These are phyloP conservation scores for Tadarida brasiliensis DNA, from an alignment of 2,797 vertebrate species.

Conservation along the genomic window DNA sequence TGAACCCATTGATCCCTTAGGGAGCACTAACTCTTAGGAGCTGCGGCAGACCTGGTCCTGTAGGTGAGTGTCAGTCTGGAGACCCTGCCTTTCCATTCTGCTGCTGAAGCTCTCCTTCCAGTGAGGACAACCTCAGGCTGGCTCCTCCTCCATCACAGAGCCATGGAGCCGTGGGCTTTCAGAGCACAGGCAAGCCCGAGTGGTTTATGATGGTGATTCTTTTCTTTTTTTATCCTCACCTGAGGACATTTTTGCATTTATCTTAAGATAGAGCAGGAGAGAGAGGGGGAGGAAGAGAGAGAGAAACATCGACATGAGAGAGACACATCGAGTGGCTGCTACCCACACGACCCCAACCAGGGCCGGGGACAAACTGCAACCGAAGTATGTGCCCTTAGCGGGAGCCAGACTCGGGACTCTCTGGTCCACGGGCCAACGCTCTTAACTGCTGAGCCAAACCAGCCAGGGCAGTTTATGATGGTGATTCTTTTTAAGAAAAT, in stretches of 20 bases:
- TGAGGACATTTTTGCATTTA: no score
- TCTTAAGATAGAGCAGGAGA: no score
- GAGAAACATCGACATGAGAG: no score
- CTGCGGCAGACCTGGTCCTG: background rate
- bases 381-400: no score
- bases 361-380: no score
- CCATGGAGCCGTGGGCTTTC: background rate
- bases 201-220: background rate
- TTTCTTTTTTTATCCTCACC: background rate
- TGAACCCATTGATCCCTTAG: no score
- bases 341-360: no score
- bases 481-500: background rate
- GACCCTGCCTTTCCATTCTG: background rate
- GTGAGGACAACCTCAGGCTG: background rate
- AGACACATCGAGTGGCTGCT: no score
- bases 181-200: background rate
- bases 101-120: background rate
- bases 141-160: background rate
- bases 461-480: background rate
- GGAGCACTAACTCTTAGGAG: background rate
- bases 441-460: no score
- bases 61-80: background rate
- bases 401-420: no score
- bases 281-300: no score
- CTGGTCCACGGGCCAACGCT: no score